Evolutionary conservation across 1,140 invertebrate genomes (phyloP), one percentile per base, ranked within the genome.

Genomic region (Temnothorax curvispinosus): DNA sequence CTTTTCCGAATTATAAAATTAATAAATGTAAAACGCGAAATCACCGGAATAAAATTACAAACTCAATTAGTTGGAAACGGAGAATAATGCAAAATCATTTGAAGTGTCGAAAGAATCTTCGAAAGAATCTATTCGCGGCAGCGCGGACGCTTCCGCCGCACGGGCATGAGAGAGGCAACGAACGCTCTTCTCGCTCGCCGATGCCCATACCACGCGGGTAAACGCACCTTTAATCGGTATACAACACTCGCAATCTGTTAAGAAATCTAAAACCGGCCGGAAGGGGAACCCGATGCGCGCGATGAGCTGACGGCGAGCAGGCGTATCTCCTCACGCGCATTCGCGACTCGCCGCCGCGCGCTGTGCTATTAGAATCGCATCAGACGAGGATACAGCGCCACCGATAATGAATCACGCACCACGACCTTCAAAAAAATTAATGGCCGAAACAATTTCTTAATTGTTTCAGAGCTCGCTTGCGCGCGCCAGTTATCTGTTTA

Each of bases 281-380:
- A 89, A 89, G 41, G 56, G 60, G 74, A 88, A 65, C 35, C 56
- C 44, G 54, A 82, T 27, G 27, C 18, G 52, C 56, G 50, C 80
- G 72, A 54, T 62, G 82, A 62, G 69, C 86, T 69, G 81, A 72
- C 44, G 82, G 78, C 85, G 65, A 47, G 67, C 44, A 65, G 27
- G 69, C 60, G 69, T 54, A 71, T 35, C 72, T 82, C 54, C 74
- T 72, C 81, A 75, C 64, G 62, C 52, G 67, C 77, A 72, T 76
- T 76, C 50, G 71, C 41, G 44, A 69, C 47, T 74, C 60, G 65
- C 65, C 54, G 71, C 50, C 32, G 50, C 65, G 80, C 38, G 77
- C 67, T 64, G 38, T 74, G 78, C 88, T 90, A 91, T 93, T 92
- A 92, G 88, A 93, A 91, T 92, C 87, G 88, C 92, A 92, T 91